Conservation (phyloP, 1,140 invertebrate species). For the Plodia interpunctella region DNA sequence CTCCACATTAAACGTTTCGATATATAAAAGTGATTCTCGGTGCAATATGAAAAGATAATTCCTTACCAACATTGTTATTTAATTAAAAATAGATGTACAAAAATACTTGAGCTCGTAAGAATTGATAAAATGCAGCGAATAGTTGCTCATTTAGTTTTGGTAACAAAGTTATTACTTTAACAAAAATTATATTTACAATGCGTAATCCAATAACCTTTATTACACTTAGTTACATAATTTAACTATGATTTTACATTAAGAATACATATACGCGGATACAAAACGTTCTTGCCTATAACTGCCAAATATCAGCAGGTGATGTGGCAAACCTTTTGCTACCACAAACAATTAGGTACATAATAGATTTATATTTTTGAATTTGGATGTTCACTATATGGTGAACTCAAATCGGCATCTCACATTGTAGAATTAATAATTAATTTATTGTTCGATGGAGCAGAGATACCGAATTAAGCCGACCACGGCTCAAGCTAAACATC, state of each 20-base stretch:
- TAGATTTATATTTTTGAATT: neutral
- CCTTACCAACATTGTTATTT: neutral
- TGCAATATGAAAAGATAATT: neutral
- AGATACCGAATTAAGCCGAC: neutral
- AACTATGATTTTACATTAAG: conserved; percentile 19
- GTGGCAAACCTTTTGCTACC: conserved; percentile 4
- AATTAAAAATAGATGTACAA: neutral
- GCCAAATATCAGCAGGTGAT: conserved; percentile 6
- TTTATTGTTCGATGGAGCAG: neutral
- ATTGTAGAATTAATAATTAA: neutral
- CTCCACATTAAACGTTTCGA: neutral
- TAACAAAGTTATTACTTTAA: conserved; percentile 19
- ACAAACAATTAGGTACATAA: neutral
- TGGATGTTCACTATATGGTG: neutral
- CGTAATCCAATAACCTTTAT: conserved; percentile 22
- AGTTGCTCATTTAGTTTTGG: conserved; percentile 8
- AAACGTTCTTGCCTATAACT: conserved; percentile 30
- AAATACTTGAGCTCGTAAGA: conserved; percentile 1
- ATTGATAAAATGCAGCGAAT: conserved; percentile 4
- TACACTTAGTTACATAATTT: conserved; percentile 19
- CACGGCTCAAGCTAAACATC: neutral
- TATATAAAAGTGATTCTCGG: neutral
- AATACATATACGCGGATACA: conserved; percentile 35
- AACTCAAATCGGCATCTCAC: neutral
- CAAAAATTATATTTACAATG: conserved; percentile 45